Base-by-base conservation (phyloP, 2,113 vertebrate species). In the Cygnus buccinator region DNA sequence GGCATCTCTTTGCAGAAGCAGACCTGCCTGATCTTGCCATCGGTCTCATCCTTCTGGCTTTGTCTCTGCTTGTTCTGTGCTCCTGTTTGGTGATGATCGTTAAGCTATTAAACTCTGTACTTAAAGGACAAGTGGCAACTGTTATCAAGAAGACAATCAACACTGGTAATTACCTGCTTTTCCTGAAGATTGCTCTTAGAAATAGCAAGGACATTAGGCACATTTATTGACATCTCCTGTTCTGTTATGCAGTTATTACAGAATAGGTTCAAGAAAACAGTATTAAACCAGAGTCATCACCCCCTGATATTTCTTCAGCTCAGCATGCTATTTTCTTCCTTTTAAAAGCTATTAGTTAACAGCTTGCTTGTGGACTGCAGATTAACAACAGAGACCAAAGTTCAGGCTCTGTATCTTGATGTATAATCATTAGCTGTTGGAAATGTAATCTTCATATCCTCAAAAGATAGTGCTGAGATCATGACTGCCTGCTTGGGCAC, bases 141-240 rank as follows among this genome's bases (percentile, higher is more conserved):
- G 90, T 99, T 97, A 99, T 99, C 98, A 99, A 99, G 98, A 99
- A 99, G 97, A 98, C 99, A 50, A 97, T 99, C 95, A 99, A 99
- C 97, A 99, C 99, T 50, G 99, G 99, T 99, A 98, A 96, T 93
- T 85, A 50, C 11, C 28, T 83, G 65, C 74, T 97, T 97, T 97
- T 98, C 95, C 46, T 71, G 10, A 77, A 50, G 59, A 58, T 73
- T 87, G 16, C 66, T 84, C 75, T 62, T 73, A 66, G 66, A 74
- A 89, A 81, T 72, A 66, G 65, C 80, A 82, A 89, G 94, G 92
- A 79, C 74, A 63, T 26, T 57, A 55, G 84, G 46, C 33, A 46
- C 15, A 1, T 82, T 57, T 94, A 58, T 44, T 62, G 50, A 10
- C 68, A 71, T 66, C 26, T 61, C 13, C 54, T 58, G 12, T 90